Evolutionary conservation across 2,797 vertebrate species (phyloP), one percentile per base, ranked within the genome.

Genomic region (Labeo calbasu): DNA sequence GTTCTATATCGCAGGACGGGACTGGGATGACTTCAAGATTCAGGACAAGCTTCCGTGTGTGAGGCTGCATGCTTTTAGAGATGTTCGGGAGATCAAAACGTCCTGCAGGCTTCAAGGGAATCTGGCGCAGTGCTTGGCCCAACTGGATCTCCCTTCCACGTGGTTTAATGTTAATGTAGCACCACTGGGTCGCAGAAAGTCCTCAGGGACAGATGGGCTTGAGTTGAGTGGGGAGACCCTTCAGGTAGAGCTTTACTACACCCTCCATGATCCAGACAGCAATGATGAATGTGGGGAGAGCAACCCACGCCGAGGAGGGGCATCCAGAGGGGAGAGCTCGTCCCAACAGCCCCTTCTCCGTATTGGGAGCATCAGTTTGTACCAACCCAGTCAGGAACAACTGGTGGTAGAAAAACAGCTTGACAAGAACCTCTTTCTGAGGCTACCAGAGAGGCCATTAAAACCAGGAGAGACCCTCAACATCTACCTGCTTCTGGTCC

Each of bases 1-100:
- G 77, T 99, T 99, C 94, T 99, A 99, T 65, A 96, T 99, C 3
- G 97, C 98, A 0, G 98, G 98, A 13, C 94, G 98, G 0, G 98
- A 99, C 81, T 99, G 98, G 98, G 98, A 99, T 0, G 97, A 99
- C 90, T 98, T 99, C 0, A 96, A 95, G 0, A 95, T 93, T 25
- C 94, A 96, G 0, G 97, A 99, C 86, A 93, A 95, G 88, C 93
- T 99, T 87, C 98, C 98, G 1, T 99, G 98, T 9, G 96, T 99
- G 59, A 94, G 95, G 25, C 94, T 99, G 9, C 98, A 99, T 0
- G 97, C 97, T 48, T 99, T 99, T 91, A 94, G 97, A 0, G 97
- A 99, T 0, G 94, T 97, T 46, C 95, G 95, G 0, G 98, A 99
- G 88, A 95, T 97, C 59, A 96, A 96, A 90, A 97, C 97, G 28